Evolutionary conservation across 1,140 invertebrate species (phyloP), one percentile per base, ranked within the genome.

Genomic region (Zophobas morio): DNA sequence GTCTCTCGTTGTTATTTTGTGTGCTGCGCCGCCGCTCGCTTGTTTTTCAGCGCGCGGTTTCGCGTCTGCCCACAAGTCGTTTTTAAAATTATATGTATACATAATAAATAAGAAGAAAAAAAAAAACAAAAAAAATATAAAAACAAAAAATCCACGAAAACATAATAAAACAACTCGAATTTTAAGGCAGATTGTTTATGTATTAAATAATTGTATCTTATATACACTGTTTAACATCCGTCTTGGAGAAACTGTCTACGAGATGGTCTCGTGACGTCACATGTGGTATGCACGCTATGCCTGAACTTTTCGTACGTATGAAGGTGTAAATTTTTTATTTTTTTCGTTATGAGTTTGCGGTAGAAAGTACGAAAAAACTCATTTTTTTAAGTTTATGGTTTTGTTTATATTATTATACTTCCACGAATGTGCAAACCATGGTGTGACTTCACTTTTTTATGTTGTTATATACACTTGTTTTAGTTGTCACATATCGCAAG

Each of bases 1-100:
- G 86, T 86, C 85, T 86, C 83, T 86, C 84, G 85, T 87, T 87
- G 85, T 87, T 86, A 85, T 86, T 86, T 86, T 85, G 82, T 82
- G 84, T 76, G 84, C 79, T 75, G 80, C 80, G 75, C 74, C 60
- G 56, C 54, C 49, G 57, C 60, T 49, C 78, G 78, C 78, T 75
- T 75, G 71, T 80, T 80, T 82, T 83, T 82, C 75, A 66, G 53
- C 71, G 71, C 54, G 54, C 71, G 49, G 71, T 54, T 36, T 42
- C 74, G 71, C 72, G 70, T 73, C 76, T 70, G 70, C 73, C 49
- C 80, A 80, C 79, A 82, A 84, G 79, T 80, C 77, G 81, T 85
- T 86, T 86, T 85, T 84, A 85, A 85, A 83, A 84, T 83, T 86
- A 86, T 86, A 85, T 85, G 84, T 86, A 85, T 86, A 86, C 84